A percentile compares a stretch with the other conserved stretches of the same genome.
These are phyloP conservation scores for Ellobium chinense DNA, from an alignment of 2,888 invertebrate species.

Conservation along the genomic window DNA sequence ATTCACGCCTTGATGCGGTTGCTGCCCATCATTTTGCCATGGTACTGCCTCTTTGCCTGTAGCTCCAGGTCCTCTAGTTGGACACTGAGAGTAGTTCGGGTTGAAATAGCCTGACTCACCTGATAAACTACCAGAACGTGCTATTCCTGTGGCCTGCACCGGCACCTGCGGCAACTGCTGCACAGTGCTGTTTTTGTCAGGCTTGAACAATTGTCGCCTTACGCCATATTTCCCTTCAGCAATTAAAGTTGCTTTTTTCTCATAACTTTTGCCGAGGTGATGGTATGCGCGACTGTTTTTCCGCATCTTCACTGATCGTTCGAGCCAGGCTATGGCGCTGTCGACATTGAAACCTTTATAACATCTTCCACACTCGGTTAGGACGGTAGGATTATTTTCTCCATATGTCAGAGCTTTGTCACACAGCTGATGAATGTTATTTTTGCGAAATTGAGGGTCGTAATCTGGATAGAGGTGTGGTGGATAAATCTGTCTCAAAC, in stretches of 20 bases:
- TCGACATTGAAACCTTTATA: neutral
- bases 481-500: neutral
- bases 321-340: neutral
- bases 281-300: slow-evolving; percentile 1
- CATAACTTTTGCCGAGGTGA: slow-evolving; percentile 7
- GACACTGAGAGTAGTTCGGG: no score
- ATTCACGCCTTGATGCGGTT: no score
- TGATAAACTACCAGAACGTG: no score
- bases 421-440: neutral
- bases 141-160: no score
- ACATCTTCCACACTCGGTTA: neutral
- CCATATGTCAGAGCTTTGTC: slow-evolving; percentile 9
- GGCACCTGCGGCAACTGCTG: no score
- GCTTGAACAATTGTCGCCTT: neutral
- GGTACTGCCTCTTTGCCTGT: no score
- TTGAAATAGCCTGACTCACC: neutral
- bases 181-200: no score
- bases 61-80: no score
- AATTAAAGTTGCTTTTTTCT: neutral
- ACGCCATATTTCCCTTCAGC: neutral
- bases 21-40: no score
- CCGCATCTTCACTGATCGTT: neutral
- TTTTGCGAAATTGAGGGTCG: neutral
- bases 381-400: neutral
- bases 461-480: neutral